phyloP scores from a whole-genome alignment of 2,797 vertebrate species.

The Manis crassicaudata region DNA sequence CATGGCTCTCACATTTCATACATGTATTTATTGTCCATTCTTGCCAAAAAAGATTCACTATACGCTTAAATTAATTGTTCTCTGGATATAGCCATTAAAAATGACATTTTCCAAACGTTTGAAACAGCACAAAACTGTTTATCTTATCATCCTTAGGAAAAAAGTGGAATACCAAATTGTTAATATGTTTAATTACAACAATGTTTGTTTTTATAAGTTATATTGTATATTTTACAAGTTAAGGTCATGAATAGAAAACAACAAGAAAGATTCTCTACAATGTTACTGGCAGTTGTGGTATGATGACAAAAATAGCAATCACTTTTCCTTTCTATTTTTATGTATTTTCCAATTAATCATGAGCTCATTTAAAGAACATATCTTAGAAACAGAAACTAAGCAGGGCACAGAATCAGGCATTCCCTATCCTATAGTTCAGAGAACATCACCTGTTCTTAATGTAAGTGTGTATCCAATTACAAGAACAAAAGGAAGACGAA shows the following conservation, averaged over 20 bases:
- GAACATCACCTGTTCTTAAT: slow-evolving; percentile 40
- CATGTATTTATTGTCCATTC: background rate
- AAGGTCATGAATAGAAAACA: background rate
- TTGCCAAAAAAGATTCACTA: background rate
- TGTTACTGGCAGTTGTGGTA: background rate
- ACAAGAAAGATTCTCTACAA: background rate
- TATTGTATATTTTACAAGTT: background rate
- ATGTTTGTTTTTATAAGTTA: too few species aligned
- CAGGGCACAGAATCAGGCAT: background rate
- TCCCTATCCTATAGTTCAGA: slow-evolving; percentile 19
- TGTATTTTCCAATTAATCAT: background rate
- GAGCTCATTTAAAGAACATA: background rate
- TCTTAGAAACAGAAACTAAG: slow-evolving; percentile 40
- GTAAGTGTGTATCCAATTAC: background rate
- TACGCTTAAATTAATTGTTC: background rate
- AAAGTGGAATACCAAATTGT: background rate
- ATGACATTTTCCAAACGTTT: background rate
- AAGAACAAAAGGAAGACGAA: slow-evolving; percentile 48
- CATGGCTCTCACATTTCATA: background rate
- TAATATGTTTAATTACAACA: background rate
- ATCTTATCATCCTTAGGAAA: background rate
- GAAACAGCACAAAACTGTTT: background rate
- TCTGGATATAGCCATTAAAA: background rate
- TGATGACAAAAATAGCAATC: background rate
- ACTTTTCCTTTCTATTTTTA: slow-evolving; percentile 30